Conservation (phyloP, 2,888 invertebrate genomes). For the Apamea crenata region DNA sequence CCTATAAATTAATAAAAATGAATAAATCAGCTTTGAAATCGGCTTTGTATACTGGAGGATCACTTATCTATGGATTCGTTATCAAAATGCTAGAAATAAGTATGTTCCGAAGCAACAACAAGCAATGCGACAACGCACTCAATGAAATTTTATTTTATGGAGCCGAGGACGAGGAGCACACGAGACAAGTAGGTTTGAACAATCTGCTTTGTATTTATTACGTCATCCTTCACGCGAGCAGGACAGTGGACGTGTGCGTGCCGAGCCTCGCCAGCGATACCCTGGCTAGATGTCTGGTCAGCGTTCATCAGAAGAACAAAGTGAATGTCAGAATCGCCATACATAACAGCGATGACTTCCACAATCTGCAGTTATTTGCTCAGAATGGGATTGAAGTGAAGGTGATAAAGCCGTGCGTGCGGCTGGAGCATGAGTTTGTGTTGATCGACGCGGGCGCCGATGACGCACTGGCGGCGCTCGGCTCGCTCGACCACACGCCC, state of each 20-base stretch:
- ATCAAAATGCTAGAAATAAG: conserved; percentile 41
- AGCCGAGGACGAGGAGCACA: conserved; percentile 70
- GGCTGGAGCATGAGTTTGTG: conserved; percentile 80
- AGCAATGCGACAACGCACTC: conserved; percentile 66
- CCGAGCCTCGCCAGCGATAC: conserved; percentile 78
- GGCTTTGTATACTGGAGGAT: conserved; percentile 39
- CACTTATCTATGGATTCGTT: conserved; percentile 38
- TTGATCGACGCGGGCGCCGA: conserved; percentile 74
- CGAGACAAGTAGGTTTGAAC: conserved; percentile 74
- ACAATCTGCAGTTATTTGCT: conserved; percentile 70
- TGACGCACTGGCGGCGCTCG: conserved; percentile 78
- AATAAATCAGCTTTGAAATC: conserved; percentile 33
- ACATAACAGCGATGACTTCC: conserved; percentile 72
- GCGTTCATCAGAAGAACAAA: conserved; percentile 71
- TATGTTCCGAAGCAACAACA: conserved; percentile 38
- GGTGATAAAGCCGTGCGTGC: conserved; percentile 71
- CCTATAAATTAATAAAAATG: conserved; percentile 18
- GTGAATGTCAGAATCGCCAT: conserved; percentile 76
- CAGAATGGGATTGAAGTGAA: conserved; percentile 78
- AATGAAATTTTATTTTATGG: conserved; percentile 83
- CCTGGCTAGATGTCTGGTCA: conserved; percentile 75
- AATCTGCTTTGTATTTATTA: conserved; percentile 81
- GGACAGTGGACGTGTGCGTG: conserved; percentile 79
- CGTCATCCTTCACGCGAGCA: conserved; percentile 76
- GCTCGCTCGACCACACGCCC: conserved; percentile 78